Evolutionary conservation across 2,113 vertebrate genomes (phyloP), one percentile per base, ranked within the genome.

Genomic region (Centrocercus urophasianus): DNA sequence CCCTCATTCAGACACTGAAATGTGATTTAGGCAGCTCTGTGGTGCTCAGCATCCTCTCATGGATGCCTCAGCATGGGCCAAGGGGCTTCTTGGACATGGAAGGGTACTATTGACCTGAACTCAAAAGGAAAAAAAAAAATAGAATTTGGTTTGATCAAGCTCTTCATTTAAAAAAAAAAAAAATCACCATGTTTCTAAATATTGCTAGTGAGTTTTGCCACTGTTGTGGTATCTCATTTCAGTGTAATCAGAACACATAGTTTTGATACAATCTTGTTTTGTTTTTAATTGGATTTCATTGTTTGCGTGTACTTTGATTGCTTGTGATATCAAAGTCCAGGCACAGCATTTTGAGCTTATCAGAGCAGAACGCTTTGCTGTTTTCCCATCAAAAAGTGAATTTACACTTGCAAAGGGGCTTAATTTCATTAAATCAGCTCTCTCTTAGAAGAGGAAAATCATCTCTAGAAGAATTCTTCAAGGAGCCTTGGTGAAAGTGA

Each of bases 11-110:
- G 87, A 36, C 30, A 5, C 8, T 19, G 19, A 43, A 66, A 10
- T 13, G 8, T 2, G 5, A 12, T 48, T 45, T 59, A 42, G 10
- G 22, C 52, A 66, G 45, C 11, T 2, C 0, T 1, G 2, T 47
- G 27, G 13, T 75, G 61, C 27, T 72, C 63, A 64, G 30, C 63
- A 48, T 60, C 11, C 59, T 25, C 22, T 47, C 45, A n/a, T 7
- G 28, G 42, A 20, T 42, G 24, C 13, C 21, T 52, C 61, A 57
- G 40, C 5, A 32, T 1, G 15, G 21, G 14, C 27, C 32, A 75
- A 8, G 30, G 30, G 79, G 21, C 47, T 79, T 3, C 15, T 11
- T 9, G 15, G 15, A 21, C 3, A 24, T 1, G 52, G 11, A 5
- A 47, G 77, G 19, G 18, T 57, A 78, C 70, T 57, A 47, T 17